Conservation (phyloP, 2,113 vertebrate species). For the Podocnemis expansa region DNA sequence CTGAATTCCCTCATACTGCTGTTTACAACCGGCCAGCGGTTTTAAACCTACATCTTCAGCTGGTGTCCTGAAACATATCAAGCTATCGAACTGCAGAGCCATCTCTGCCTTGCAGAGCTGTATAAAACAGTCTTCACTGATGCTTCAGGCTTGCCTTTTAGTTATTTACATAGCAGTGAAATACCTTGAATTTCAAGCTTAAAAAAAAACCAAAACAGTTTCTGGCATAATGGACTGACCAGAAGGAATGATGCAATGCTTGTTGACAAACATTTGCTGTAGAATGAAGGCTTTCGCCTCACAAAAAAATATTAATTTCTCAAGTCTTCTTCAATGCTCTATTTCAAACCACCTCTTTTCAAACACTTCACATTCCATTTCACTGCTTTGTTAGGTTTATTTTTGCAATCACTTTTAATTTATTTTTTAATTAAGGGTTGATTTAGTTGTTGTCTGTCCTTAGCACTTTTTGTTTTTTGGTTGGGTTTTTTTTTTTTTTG, state of each 20-base stretch:
- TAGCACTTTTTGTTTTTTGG: background rate
- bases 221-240: background rate
- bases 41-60: background rate
- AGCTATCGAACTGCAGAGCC: background rate
- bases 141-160: background rate
- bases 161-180: background rate
- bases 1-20: background rate
- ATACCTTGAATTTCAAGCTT: constrained; percentile 2
- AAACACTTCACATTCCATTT: background rate
- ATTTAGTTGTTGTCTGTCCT: fast-evolving
- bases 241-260: fast-evolving
- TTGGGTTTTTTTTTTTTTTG: background rate
- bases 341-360: background rate
- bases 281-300: background rate
- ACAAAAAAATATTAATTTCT: background rate
- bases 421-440: background rate
- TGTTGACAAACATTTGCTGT: background rate
- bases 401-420: background rate
- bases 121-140: background rate
- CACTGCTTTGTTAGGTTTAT: fast-evolving
- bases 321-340: background rate
- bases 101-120: fast-evolving
- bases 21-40: background rate
- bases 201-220: fast-evolving
- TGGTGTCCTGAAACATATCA: background rate